A percentile compares a stretch with the other conserved stretches of the same genome.
Evolutionary conservation across 2,113 vertebrate species (phyloP).

Genomic region (Anguilla japonica): DNA sequence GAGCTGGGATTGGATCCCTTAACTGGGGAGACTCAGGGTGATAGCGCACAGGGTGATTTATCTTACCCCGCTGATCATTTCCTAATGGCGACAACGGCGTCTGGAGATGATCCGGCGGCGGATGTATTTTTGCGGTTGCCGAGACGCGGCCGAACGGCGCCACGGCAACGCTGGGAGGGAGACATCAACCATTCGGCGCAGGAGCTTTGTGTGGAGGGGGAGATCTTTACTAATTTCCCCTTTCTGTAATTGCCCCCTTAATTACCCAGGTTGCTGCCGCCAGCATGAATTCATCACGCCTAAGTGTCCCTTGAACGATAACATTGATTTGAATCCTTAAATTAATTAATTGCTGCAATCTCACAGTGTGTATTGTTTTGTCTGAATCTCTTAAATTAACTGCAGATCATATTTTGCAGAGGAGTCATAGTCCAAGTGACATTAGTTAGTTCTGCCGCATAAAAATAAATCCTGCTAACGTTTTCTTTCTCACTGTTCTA

Average conservation of each 20-base stretch:
- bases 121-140: constrained; percentile 31
- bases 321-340: background rate
- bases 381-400: background rate
- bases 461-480: background rate
- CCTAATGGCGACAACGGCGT: constrained; percentile 54
- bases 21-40: constrained; percentile 42
- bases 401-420: background rate
- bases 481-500: background rate
- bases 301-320: background rate
- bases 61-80: constrained; percentile 57
- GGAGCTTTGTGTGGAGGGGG: background rate
- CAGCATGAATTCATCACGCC: background rate
- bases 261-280: background rate
- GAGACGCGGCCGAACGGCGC: constrained; percentile 32
- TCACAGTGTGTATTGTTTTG: background rate
- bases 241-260: background rate
- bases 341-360: background rate
- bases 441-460: background rate
- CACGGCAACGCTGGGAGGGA: background rate
- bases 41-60: constrained; percentile 52
- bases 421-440: background rate
- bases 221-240: background rate
- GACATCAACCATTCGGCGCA: background rate
- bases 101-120: constrained; percentile 23
- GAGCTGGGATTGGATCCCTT: constrained; percentile 41